phyloP scores from a whole-genome alignment of 2,797 vertebrate species.

The Meda fulgida region DNA sequence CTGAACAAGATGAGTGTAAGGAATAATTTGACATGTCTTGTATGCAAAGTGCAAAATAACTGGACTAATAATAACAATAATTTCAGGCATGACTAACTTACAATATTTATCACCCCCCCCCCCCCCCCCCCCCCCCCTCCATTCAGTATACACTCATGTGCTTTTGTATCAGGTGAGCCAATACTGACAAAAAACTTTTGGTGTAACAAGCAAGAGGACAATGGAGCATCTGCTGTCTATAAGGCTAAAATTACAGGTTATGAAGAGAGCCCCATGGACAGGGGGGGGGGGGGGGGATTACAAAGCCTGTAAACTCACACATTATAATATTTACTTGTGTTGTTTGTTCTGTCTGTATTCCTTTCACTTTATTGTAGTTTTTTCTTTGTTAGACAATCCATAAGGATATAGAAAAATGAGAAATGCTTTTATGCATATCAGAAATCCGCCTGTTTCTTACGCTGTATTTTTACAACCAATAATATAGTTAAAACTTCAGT shows the following conservation, averaged over 20 bases:
- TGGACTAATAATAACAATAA: constrained; percentile 5
- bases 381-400: background rate
- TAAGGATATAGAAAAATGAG: background rate
- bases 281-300: background rate
- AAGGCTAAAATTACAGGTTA: constrained; percentile 52
- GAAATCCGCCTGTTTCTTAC: background rate
- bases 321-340: constrained; percentile 42
- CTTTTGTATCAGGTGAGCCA: constrained; percentile 38
- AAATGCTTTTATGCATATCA: background rate
- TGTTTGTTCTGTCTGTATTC: constrained; percentile 23
- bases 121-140: background rate
- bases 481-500: background rate
- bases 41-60: constrained; percentile 28
- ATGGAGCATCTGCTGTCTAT: constrained; percentile 32
- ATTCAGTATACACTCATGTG: constrained; percentile 12
- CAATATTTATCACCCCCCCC: constrained; percentile 7
- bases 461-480: background rate
- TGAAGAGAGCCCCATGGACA: constrained; percentile 30
- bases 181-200: constrained; percentile 13
- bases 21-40: constrained; percentile 4
- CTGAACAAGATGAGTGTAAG: background rate
- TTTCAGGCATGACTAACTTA: constrained; percentile 27
- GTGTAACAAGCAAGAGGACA: constrained; percentile 34
- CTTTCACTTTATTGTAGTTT: background rate
- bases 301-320: constrained; percentile 20